Conservation (phyloP, 2,888 invertebrate species). For the Ichneumon xanthorius region DNA sequence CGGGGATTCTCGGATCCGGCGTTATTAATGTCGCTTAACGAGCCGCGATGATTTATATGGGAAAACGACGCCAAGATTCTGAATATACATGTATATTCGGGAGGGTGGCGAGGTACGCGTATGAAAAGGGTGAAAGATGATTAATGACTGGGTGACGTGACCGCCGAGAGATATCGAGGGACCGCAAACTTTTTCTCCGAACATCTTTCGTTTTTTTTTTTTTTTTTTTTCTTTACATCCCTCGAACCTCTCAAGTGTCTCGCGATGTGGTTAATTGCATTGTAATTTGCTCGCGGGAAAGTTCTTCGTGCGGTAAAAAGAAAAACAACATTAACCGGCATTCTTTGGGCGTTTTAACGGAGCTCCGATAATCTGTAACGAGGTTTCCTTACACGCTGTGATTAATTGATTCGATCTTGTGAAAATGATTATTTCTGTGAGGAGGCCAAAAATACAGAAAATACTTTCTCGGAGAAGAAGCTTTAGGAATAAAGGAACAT, state of each 20-base stretch:
- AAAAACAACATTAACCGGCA: neutral
- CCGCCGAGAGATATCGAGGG: conserved; percentile 29
- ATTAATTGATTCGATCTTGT: neutral
- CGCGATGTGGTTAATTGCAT: conserved; percentile 34
- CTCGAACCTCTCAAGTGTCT: conserved; percentile 24
- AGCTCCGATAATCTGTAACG: neutral
- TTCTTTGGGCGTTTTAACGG: neutral
- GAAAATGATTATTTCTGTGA: neutral
- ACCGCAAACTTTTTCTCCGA: conserved; percentile 27
- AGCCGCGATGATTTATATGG: conserved; percentile 66
- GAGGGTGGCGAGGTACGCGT: neutral
- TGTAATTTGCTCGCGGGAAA: conserved; percentile 5
- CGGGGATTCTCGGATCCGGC: conserved; percentile 21
- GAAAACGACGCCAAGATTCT: conserved; percentile 29
- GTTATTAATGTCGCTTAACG: conserved; percentile 67
- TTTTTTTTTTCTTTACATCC: conserved; percentile 21
- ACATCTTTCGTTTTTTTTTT: conserved; percentile 36
- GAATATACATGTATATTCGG: neutral
- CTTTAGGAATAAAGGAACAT: too few species aligned
- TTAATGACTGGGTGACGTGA: conserved; percentile 53
- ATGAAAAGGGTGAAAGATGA: conserved; percentile 38
- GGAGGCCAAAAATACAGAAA: too few species aligned
- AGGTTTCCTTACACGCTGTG: neutral
- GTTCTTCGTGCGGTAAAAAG: neutral
- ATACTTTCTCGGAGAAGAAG: too few species aligned